phyloP scores from a whole-genome alignment of 2,888 invertebrate genomes.

The Drosophila leonis region DNA sequence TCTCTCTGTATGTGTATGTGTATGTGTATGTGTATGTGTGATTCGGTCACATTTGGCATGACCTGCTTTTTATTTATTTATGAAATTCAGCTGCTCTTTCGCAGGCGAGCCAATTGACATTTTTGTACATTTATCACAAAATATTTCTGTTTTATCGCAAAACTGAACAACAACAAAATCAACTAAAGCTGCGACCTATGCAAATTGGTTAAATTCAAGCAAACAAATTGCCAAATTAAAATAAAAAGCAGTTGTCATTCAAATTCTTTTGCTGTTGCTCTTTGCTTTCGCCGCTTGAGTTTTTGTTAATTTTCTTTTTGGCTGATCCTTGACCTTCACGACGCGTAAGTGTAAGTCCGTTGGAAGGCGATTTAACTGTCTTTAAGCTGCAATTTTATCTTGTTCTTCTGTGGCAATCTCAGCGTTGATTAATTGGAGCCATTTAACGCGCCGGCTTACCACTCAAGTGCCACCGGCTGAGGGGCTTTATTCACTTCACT shows the following conservation, averaged over 20 bases:
- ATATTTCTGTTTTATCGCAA: constrained; percentile 17
- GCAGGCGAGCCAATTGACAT: constrained; percentile 57
- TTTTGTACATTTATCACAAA: constrained; percentile 49
- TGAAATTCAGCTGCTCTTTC: constrained; percentile 57
- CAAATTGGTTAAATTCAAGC: constrained; percentile 19
- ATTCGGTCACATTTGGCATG: constrained; percentile 55
- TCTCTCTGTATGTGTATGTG: not conserved
- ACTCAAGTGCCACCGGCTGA: constrained; percentile 58
- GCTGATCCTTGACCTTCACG: constrained; percentile 18
- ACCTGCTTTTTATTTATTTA: constrained; percentile 67
- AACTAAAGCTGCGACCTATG: constrained; percentile 3
- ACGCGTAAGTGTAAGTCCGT: constrained; percentile 33
- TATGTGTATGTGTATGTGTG: not conserved
- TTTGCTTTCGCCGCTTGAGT: constrained; percentile 22
- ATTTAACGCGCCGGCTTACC: constrained; percentile 67
- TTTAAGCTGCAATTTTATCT: constrained; percentile 53
- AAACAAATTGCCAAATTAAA: constrained; percentile 25
- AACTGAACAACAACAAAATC: not conserved
- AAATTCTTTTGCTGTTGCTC: constrained; percentile 7
- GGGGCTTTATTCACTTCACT: constrained; percentile 44
- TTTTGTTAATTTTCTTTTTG: not conserved
- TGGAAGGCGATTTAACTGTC: constrained; percentile 30
- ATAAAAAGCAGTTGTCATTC: constrained; percentile 35
- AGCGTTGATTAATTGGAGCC: constrained; percentile 69
- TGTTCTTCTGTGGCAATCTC: constrained; percentile 34